A percentile compares a stretch with the other conserved stretches of the same genome.
Evolutionary conservation across 2,113 vertebrate species (phyloP).

Genomic region (Corydoras sp.): DNA sequence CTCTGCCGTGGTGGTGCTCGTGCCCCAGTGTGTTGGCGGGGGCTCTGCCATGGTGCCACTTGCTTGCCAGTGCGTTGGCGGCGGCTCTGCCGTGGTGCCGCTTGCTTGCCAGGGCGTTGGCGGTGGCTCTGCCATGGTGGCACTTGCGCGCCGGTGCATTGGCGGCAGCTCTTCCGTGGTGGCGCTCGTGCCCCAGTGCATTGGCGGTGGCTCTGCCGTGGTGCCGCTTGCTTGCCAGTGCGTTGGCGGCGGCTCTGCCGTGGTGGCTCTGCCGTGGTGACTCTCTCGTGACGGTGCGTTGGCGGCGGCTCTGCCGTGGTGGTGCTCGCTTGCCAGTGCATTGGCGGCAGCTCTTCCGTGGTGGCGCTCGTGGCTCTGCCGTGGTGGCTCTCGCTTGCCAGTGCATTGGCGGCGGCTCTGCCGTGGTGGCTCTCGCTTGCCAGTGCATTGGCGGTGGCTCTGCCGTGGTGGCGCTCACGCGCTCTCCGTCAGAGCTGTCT

Average conservation of each 20-base stretch:
- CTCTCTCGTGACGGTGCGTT: slow-evolving; percentile 23
- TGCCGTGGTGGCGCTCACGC: slow-evolving; percentile 38
- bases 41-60: no score
- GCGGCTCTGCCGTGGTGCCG: no score
- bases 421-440: slow-evolving; percentile 37
- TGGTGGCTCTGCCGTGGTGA: slow-evolving; percentile 34
- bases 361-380: slow-evolving; percentile 34
- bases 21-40: no score
- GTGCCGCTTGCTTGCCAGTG: no score
- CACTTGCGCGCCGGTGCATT: no score
- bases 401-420: not conserved
- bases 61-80: no score
- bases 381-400: slow-evolving; percentile 37
- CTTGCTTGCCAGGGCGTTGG: slow-evolving; percentile 1
- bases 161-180: slow-evolving; percentile 14
- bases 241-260: no score
- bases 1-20: slow-evolving; percentile 36
- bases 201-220: no score
- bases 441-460: not conserved
- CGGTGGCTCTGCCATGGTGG: not conserved
- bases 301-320: slow-evolving; percentile 14
- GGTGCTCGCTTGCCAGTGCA: slow-evolving; percentile 29
- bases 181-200: no score
- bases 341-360: not conserved
- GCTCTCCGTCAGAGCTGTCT: slow-evolving; percentile 58